Evolutionary conservation across 1,140 invertebrate species (phyloP).

Genomic region (Tetramorium simillimum): DNA sequence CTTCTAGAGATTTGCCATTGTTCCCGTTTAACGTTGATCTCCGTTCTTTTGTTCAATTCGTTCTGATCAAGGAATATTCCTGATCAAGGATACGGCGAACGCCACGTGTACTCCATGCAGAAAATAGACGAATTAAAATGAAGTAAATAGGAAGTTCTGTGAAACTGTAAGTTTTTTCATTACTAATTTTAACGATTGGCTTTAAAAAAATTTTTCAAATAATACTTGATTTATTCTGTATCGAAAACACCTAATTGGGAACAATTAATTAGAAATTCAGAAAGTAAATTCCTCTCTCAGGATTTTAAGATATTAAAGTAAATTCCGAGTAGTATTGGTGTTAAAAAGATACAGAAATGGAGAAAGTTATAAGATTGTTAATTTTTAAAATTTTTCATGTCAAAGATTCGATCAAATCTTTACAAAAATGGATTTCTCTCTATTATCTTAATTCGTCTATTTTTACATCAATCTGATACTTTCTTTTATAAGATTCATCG

Average conservation of each 20-base stretch:
- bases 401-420: not conserved
- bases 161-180: not conserved
- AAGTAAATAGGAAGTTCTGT: not conserved
- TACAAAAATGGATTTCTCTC: not conserved
- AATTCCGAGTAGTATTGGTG: not conserved
- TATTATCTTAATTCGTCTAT: slow-evolving; percentile 24
- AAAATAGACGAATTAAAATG: slow-evolving; percentile 39
- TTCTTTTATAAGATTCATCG: slow-evolving; percentile 12
- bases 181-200: not conserved
- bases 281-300: not conserved
- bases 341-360: not conserved
- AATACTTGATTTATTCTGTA: not conserved
- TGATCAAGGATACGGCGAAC: not conserved
- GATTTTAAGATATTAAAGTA: not conserved
- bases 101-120: not conserved
- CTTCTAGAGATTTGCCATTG: slow-evolving; percentile 31
- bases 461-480: not conserved
- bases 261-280: not conserved
- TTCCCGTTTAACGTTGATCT: slow-evolving; percentile 49
- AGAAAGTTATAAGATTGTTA: not conserved
- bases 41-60: slow-evolving; percentile 15
- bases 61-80: not conserved
- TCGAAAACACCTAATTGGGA: not conserved
- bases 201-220: not conserved
- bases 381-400: not conserved